These are phyloP conservation scores for Peromyscus aztecus DNA, from an alignment of 2,797 vertebrate genomes.

Conservation along the genomic window DNA sequence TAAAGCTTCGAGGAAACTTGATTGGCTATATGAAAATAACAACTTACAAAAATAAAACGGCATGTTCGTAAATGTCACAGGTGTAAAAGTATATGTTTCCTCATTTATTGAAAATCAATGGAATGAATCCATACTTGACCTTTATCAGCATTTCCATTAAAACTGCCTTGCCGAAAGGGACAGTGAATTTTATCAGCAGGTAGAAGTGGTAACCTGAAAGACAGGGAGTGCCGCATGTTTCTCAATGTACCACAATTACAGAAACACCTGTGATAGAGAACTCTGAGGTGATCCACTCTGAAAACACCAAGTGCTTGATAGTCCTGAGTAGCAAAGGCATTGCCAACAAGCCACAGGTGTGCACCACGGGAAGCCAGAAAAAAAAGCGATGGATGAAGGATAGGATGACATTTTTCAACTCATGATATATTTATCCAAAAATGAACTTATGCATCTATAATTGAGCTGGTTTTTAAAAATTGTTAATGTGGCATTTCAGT, in stretches of 20 bases:
- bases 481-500: constrained; percentile 78
- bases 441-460: constrained; percentile 83
- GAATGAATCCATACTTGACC: constrained; percentile 56
- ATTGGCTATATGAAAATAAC: background rate
- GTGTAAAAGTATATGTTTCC: constrained; percentile 13
- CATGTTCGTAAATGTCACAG: constrained; percentile 57
- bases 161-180: background rate
- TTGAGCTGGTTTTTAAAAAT: constrained; percentile 81
- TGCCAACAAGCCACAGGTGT: constrained; percentile 88
- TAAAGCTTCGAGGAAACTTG: background rate
- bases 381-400: constrained; percentile 82
- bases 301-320: constrained; percentile 85
- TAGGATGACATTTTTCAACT: constrained; percentile 85
- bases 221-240: constrained; percentile 74
- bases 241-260: constrained; percentile 83
- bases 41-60: background rate
- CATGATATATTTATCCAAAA: constrained; percentile 75
- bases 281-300: constrained; percentile 78
- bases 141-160: constrained; percentile 47
- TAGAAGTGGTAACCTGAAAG: constrained; percentile 77
- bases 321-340: constrained; percentile 80
- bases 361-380: constrained; percentile 84
- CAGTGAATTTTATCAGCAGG: constrained; percentile 60
- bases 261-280: constrained; percentile 87
- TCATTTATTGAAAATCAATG: constrained; percentile 70